Conservation (phyloP, 2,797 vertebrate species). For the Silurus aristotelis region DNA sequence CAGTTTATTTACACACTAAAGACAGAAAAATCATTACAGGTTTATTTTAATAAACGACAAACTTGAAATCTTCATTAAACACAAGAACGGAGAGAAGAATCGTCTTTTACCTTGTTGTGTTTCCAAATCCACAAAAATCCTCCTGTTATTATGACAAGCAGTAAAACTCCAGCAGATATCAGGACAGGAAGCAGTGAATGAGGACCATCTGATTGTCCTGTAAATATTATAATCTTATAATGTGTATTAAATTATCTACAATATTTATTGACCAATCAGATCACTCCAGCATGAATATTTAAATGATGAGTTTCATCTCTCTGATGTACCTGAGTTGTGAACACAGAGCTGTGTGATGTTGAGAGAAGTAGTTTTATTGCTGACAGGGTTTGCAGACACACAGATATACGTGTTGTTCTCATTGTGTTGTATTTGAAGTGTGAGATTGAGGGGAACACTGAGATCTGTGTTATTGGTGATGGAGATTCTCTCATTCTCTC, state of each 20-base stretch:
- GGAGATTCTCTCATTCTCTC: background rate
- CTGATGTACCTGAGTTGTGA: background rate
- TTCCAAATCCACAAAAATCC: background rate
- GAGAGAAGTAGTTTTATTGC: background rate
- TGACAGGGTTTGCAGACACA: constrained; percentile 22
- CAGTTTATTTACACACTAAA: background rate
- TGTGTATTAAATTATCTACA: too few relatives aligned
- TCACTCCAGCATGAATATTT: background rate
- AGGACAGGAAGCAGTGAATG: background rate
- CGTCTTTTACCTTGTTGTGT: background rate
- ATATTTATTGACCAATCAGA: too few relatives aligned
- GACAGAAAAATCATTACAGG: background rate
- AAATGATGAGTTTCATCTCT: background rate
- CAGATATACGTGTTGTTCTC: background rate
- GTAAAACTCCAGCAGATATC: background rate
- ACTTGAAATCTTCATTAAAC: background rate
- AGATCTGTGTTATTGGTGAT: constrained; percentile 8
- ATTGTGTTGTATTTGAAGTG: background rate
- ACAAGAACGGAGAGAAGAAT: background rate
- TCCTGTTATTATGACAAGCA: background rate
- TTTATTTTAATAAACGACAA: background rate
- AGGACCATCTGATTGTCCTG: background rate
- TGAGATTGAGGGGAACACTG: background rate
- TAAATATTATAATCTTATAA: background rate
- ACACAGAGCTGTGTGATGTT: constrained; percentile 5